These are phyloP conservation scores for Fundulus diaphanus DNA, from an alignment of 2,797 vertebrate genomes.

Conservation along the genomic window DNA sequence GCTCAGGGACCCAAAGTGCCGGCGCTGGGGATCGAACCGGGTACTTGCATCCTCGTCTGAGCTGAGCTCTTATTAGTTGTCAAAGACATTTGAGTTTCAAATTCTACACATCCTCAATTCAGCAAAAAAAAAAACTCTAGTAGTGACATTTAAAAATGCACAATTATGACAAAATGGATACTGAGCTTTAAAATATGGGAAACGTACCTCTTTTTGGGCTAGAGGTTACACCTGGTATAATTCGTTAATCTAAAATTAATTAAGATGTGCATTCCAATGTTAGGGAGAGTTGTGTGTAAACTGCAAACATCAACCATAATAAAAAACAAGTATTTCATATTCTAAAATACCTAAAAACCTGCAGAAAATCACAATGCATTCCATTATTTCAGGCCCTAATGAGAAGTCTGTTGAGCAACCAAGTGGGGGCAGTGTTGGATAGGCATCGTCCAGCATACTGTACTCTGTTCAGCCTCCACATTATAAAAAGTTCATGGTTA, in stretches of 20 bases:
- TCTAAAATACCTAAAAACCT: neutral
- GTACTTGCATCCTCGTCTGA: too few relatives aligned
- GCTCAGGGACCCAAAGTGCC: too few relatives aligned
- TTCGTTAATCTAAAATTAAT: neutral
- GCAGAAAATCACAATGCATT: neutral
- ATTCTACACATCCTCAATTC: neutral
- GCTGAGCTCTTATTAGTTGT: neutral
- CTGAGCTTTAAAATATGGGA: neutral
- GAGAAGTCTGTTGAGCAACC: slow-evolving; percentile 3
- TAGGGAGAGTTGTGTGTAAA: neutral
- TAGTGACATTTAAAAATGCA: neutral
- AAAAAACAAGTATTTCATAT: neutral
- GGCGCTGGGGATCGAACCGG: too few relatives aligned
- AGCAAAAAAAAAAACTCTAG: neutral
- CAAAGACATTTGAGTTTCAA: neutral
- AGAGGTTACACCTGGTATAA: neutral
- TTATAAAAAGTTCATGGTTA: slow-evolving; percentile 35
- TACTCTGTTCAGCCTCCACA: slow-evolving; percentile 19
- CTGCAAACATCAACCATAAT: neutral
- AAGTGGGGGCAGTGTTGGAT: slow-evolving; percentile 66
- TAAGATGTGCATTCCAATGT: neutral
- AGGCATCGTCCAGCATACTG: slow-evolving; percentile 7
- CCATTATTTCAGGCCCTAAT: neutral
- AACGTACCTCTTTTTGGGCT: neutral
- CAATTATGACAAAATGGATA: neutral